Percentiles rank a stretch among this genome's conserved stretches.
phyloP scores from a whole-genome alignment of 2,888 invertebrate genomes.

The Cosmopolites sordidus region DNA sequence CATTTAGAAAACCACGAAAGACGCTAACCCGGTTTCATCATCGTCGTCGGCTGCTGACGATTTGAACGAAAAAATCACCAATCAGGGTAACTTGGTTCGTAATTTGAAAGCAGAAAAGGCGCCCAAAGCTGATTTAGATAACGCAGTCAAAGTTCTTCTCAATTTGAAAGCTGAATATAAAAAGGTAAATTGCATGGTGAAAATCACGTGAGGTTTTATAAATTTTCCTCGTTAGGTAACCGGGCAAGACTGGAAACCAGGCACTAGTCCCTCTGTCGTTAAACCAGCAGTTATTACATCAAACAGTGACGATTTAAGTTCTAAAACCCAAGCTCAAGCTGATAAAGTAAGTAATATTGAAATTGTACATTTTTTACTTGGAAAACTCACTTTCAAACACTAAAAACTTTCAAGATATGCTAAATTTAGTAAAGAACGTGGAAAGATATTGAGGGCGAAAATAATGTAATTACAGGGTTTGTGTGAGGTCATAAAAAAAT shows the following conservation, averaged over 20 bases:
- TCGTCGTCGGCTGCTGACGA: slow-evolving; percentile 8
- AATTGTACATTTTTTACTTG: no score
- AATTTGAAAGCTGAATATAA: slow-evolving; percentile 58
- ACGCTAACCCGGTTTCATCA: background rate
- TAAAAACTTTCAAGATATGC: no score
- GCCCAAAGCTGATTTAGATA: slow-evolving; percentile 52
- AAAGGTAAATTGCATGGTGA: slow-evolving; percentile 30
- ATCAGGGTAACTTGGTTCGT: slow-evolving; percentile 24
- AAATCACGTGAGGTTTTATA: background rate
- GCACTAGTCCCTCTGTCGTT: slow-evolving; percentile 28
- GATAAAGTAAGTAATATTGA: slow-evolving; percentile 47
- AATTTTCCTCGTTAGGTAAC: slow-evolving; percentile 37
- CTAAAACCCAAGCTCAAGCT: slow-evolving; percentile 50
- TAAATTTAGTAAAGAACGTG: no score
- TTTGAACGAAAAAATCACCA: slow-evolving; percentile 30
- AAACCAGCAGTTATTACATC: slow-evolving; percentile 13
- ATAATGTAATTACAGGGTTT: no score
- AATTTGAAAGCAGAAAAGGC: slow-evolving; percentile 54
- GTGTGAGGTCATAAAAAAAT: no score
- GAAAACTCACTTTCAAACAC: no score
- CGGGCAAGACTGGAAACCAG: slow-evolving; percentile 55
- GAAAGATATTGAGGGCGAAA: no score
- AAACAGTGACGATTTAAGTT: slow-evolving; percentile 38
- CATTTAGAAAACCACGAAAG: background rate
- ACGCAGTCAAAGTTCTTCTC: slow-evolving; percentile 55